Evolutionary conservation across 2,797 vertebrate genomes (phyloP).

Genomic region (Anableps anableps): DNA sequence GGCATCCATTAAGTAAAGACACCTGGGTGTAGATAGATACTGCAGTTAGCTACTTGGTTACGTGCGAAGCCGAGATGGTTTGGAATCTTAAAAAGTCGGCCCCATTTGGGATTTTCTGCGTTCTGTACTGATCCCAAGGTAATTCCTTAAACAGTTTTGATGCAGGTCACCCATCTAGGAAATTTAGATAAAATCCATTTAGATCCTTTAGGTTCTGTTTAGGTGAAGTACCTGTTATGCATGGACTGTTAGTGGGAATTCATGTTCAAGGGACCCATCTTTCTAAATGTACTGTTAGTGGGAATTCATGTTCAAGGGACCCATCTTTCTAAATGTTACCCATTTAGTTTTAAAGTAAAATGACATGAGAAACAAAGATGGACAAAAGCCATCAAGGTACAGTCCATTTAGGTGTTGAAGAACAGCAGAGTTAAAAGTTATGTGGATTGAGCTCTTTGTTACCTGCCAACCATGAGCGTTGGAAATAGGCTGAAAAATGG

Average conservation of each 20-base stretch:
- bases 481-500: too few species aligned
- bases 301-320: neutral
- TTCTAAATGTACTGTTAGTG: too few species aligned
- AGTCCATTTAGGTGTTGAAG: too few species aligned
- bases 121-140: neutral
- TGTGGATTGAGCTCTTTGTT: too few species aligned
- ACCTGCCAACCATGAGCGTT: too few species aligned
- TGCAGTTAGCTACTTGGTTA: neutral
- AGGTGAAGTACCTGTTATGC: neutral
- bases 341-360: neutral
- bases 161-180: neutral
- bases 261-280: too few species aligned
- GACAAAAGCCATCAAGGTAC: too few species aligned
- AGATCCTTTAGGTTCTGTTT: neutral
- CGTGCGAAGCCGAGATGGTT: neutral
- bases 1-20: neutral
- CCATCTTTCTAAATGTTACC: neutral
- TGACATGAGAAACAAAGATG: neutral
- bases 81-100: neutral
- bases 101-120: neutral
- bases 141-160: neutral
- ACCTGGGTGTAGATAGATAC: neutral
- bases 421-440: too few species aligned
- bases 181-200: too few species aligned
- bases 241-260: neutral